Conservation (phyloP, 2,797 vertebrate genomes). For the Urophycis tenuis region DNA sequence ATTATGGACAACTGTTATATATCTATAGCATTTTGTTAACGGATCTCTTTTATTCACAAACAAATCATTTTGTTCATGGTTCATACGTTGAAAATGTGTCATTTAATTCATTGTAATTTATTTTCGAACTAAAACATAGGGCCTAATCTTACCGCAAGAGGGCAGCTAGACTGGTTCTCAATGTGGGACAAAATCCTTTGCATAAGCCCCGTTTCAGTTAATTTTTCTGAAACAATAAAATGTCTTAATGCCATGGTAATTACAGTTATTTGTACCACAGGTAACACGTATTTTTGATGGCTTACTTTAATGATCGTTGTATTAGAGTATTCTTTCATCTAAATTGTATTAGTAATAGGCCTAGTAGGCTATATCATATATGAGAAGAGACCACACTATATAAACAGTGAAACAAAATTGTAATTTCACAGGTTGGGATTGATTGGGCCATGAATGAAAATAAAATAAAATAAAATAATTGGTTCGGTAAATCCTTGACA, state of each 20-base stretch:
- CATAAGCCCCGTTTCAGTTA: not conserved
- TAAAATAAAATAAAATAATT: not conserved
- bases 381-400: no score
- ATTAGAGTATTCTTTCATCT: not conserved
- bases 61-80: not conserved
- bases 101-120: no score
- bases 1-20: not conserved
- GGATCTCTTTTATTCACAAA: not conserved
- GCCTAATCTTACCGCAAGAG: no score
- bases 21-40: not conserved
- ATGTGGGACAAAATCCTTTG: not conserved
- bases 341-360: not conserved
- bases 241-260: not conserved
- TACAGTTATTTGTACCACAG: not conserved
- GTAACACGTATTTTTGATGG: not conserved
- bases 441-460: not conserved
- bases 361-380: no score
- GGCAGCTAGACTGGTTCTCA: not conserved
- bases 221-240: not conserved
- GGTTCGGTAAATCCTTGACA: not conserved
- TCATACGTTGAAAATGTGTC: not conserved
- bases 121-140: no score
- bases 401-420: not conserved
- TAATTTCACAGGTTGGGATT: not conserved
- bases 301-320: not conserved